Conservation (phyloP, 2,888 invertebrate genomes). For the Aphidoletes aphidimyza region DNA sequence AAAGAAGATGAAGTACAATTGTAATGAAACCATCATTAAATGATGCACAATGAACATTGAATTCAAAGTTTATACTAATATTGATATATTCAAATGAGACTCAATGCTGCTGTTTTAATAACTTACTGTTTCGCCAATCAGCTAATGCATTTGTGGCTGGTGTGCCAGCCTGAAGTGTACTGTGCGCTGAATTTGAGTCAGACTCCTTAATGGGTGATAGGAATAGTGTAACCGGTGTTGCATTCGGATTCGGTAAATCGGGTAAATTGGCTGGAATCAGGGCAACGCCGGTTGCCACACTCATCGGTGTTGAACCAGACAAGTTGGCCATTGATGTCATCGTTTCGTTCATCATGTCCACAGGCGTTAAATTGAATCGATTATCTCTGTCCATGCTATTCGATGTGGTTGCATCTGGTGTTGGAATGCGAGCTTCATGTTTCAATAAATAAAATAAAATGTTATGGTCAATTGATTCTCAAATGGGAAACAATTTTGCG, state of each 20-base stretch:
- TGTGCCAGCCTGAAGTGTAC: constrained; percentile 77
- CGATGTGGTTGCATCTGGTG: constrained; percentile 86
- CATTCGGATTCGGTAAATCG: constrained; percentile 68
- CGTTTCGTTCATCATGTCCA: constrained; percentile 60
- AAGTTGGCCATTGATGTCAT: not conserved
- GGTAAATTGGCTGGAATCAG: constrained; percentile 75
- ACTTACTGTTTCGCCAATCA: constrained; percentile 56
- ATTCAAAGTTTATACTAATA: not conserved
- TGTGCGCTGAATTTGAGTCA: constrained; percentile 80
- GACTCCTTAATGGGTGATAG: constrained; percentile 87
- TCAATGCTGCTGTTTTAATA: not conserved
- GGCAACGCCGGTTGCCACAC: constrained; percentile 71
- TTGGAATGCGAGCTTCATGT: constrained; percentile 87
- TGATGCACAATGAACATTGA: too few relatives aligned
- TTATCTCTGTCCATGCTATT: constrained; percentile 80
- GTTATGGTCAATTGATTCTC: too few relatives aligned
- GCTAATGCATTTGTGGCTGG: constrained; percentile 82
- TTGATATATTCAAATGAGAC: not conserved
- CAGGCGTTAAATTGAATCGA: constrained; percentile 67
- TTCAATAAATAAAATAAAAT: constrained; percentile 63
- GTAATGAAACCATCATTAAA: too few relatives aligned
- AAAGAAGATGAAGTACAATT: not conserved
- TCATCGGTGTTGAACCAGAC: constrained; percentile 54
- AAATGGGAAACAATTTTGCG: not conserved
- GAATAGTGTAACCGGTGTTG: constrained; percentile 79